Percentiles rank a stretch among this genome's conserved stretches.
phyloP scores from a whole-genome alignment of 2,113 vertebrate species.

The Carlito syrichta region DNA sequence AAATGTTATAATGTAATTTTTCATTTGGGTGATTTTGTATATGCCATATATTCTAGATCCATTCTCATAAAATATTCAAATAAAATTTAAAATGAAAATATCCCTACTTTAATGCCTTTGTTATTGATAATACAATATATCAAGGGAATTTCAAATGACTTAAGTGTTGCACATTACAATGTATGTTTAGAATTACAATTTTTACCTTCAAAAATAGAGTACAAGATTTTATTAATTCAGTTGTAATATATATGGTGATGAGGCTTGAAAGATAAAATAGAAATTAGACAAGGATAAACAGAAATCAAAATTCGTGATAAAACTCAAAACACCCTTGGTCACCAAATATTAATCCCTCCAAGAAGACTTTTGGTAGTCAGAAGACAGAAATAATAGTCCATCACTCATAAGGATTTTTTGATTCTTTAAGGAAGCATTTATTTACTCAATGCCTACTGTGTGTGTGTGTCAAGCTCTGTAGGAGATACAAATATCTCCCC shows the following conservation, averaged over 20 bases:
- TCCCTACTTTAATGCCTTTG: not conserved
- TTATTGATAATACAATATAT: not conserved
- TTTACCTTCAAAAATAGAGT: not conserved
- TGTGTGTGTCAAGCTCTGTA: not conserved
- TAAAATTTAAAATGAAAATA: conserved; percentile 24
- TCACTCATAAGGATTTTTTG: not conserved
- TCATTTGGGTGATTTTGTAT: not conserved
- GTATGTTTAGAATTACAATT: conserved; percentile 22
- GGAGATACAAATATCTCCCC: not conserved
- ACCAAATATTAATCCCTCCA: not conserved
- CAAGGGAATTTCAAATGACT: not conserved
- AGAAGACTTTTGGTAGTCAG: not conserved
- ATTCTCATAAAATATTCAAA: not conserved
- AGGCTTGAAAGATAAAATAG: not conserved
- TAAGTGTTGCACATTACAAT: not conserved
- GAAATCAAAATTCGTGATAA: not conserved
- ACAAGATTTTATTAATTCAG: not conserved
- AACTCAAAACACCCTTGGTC: not conserved
- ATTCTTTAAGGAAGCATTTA: not conserved
- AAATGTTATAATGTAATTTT: not conserved
- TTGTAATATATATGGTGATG: conserved; percentile 45
- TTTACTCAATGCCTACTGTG: not conserved
- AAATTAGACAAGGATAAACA: not conserved
- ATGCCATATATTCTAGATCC: not conserved
- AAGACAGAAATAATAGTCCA: not conserved